Evolutionary conservation across 2,888 invertebrate genomes (phyloP), one percentile per base, ranked within the genome.

Genomic region (Stenolophus ochropezus): DNA sequence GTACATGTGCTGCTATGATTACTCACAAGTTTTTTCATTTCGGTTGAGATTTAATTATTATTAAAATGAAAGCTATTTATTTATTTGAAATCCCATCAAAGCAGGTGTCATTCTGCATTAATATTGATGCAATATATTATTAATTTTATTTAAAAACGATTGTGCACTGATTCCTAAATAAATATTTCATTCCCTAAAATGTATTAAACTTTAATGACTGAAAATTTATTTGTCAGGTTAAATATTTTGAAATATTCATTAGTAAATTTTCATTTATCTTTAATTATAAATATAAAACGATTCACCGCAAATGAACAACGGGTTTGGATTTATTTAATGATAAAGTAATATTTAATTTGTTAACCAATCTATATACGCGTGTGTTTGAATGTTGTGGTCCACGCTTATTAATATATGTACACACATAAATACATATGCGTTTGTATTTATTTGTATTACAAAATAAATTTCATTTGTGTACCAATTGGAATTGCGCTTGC

Each of bases 381-480:
- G 5, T 20, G 56, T 21, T 53, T 5, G 33, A n/a, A 23, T 61
- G 23, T 25, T 61, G 61, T 14, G 25, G 61, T 61, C 14, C 25
- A 14, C 25, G 27, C 25, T 61, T 61, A 58, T 58, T 23, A 23
- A 20, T 16, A 20, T 58, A n/a, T 23, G 25, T 61, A 14, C 25
- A 61, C 61, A 25, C 14, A n/a, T n/a, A 25, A 14, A 61, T 25
- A 21, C 61, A n/a, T 25, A 61, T 61, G 61, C 11, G 25, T 61
- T 4, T 4, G 51, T 25, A 61, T 61, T 61, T 61, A 61, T 61
- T 61, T 61, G 61, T 25, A 14, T 61, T n/a, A 3, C 61, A 61
- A 61, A 61, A 61, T 61, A 14, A 61, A 61, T 27, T 61, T 61
- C 21, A 61, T 61, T 61, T 61, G 21, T 27, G 11, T 25, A 61